Conservation (phyloP, 2,888 invertebrate genomes). For the Mesorhabditis sp. region DNA sequence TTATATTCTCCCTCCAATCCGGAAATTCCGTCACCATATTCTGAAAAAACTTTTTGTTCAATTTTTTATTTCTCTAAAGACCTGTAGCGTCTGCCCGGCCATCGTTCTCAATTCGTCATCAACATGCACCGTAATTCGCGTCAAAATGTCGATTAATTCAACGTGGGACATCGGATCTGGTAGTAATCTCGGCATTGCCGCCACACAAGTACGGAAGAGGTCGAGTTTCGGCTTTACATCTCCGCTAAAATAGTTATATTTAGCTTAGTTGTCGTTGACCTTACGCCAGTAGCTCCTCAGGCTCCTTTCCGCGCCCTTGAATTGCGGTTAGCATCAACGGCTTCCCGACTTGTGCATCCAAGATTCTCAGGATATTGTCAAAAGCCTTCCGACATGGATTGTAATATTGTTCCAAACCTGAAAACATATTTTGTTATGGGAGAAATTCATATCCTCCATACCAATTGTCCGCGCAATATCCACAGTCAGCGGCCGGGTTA, state of each 20-base stretch:
- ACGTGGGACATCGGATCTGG: conserved; percentile 90
- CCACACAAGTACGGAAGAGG: conserved; percentile 93
- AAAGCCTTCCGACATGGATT: conserved; percentile 90
- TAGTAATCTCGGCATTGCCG: conserved; percentile 92
- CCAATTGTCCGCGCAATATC: conserved; percentile 74
- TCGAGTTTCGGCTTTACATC: conserved; percentile 96
- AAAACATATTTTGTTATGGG: not conserved
- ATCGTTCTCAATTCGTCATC: conserved; percentile 85
- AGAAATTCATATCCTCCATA: not conserved
- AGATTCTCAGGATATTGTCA: conserved; percentile 85
- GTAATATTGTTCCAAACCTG: conserved; percentile 90
- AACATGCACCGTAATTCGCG: conserved; percentile 91
- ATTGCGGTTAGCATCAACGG: conserved; percentile 92
- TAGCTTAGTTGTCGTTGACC: not conserved
- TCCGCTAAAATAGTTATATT: conserved; percentile 64
- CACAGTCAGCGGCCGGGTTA: conserved; percentile 77
- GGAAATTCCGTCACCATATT: conserved; percentile 92
- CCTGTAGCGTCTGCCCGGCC: conserved; percentile 65
- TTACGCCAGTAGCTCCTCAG: conserved; percentile 60
- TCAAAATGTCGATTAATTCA: conserved; percentile 88
- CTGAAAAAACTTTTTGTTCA: conserved; percentile 63
- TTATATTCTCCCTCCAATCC: conserved; percentile 93
- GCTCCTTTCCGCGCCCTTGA: conserved; percentile 81
- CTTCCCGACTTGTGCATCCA: conserved; percentile 93
- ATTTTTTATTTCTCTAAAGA: not conserved